These are phyloP conservation scores for Prionailurus bengalensis DNA, from an alignment of 2,113 vertebrate genomes.

Conservation along the genomic window DNA sequence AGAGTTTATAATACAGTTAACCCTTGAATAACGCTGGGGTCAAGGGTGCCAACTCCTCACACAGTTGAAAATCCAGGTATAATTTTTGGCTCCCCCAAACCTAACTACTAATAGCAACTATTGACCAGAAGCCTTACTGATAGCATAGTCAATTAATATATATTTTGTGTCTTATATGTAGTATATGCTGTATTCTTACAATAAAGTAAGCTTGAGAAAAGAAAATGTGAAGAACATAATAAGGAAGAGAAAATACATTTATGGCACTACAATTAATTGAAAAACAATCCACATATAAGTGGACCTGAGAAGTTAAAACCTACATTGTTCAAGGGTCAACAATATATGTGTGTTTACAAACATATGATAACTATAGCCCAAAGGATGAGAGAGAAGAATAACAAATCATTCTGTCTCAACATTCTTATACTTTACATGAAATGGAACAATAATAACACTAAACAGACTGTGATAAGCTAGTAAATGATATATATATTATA, in stretches of 20 bases:
- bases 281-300: not conserved
- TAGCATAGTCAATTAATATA: not conserved
- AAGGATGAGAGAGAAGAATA: not conserved
- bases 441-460: not conserved
- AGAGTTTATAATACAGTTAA: not conserved
- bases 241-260: not conserved
- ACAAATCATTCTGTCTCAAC: not conserved
- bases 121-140: not conserved
- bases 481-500: not conserved
- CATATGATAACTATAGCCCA: not conserved
- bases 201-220: not conserved
- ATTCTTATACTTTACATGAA: not conserved
- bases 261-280: not conserved
- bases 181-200: not conserved
- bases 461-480: not conserved
- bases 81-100: not conserved
- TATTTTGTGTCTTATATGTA: not conserved
- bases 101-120: not conserved
- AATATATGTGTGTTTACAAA: not conserved
- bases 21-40: not conserved
- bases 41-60: not conserved
- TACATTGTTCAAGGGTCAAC: not conserved
- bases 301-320: not conserved
- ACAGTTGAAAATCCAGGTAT: not conserved
- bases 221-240: not conserved